Evolutionary conservation across 2,888 invertebrate genomes (phyloP), one percentile per base, ranked within the genome.

Genomic region (Agrochola circellaris): DNA sequence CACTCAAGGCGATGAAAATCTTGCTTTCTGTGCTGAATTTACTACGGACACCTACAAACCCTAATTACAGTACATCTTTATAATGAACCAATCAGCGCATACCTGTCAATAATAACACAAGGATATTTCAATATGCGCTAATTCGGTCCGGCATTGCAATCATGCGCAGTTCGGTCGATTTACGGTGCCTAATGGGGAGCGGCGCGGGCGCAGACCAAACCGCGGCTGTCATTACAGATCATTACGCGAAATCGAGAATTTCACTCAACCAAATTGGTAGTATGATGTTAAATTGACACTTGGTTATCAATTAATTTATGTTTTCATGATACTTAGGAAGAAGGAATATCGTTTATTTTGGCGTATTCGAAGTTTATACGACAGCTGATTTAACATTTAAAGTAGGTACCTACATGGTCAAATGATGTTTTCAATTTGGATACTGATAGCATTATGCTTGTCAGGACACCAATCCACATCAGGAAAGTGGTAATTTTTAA

Each of bases 101-200:
- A 85, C 66, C 85, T 83, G 83, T 81, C 77, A 82, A 77, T 79
- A 79, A 86, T 77, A 79, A 69, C 67, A 68, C 60, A 56, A 58
- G 58, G 67, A 86, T 68, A 75, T 75, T 86, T 67, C 73, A 86
- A 81, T 83, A 81, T 68, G 68, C 66, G 67, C 77, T 78, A 81
- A 83, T 86, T 86, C 61, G 60, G 67, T n/a, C 64, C 26, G 61
- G 17, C 75, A 79, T 74, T 71, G 71, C 77, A 86, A 85, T 88
- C 87, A 77, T 79, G 80, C 56, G 74, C 78, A 85, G 79, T 87
- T 81, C 79, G 62, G 23, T 61, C 77, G 79, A 81, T 88, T 89
- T 88, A 87, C 80, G 62, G 81, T 77, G 69, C 17, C 78, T 89
- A 89, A 88, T 88, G 65, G 84, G 60, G 60, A 70, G 62, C 78